Percentiles rank a stretch among this genome's conserved stretches.
Evolutionary conservation across 2,888 invertebrate species (phyloP).

Genomic region (Lampropteryx suffumata): DNA sequence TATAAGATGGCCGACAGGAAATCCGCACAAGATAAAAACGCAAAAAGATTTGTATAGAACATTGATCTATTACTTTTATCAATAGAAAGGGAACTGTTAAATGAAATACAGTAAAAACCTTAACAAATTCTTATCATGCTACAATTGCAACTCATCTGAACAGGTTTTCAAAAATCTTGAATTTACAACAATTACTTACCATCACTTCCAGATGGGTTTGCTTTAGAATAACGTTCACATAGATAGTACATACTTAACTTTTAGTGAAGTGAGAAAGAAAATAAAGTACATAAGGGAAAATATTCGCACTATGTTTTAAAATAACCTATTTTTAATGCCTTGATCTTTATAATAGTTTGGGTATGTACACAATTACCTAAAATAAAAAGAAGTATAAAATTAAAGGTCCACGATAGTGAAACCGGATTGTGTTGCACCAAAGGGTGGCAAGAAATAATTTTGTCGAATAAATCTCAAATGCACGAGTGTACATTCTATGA

Average conservation of each 20-base stretch:
- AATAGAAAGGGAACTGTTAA: slow-evolving; percentile 18
- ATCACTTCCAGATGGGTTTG: slow-evolving; percentile 8
- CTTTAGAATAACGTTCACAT: slow-evolving; percentile 16
- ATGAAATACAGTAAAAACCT: slow-evolving; percentile 24
- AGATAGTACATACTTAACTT: slow-evolving; percentile 30
- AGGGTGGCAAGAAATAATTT: slow-evolving; percentile 61
- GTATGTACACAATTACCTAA: slow-evolving; percentile 70
- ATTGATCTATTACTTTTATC: slow-evolving; percentile 27
- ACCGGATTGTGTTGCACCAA: slow-evolving; percentile 55
- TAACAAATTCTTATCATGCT: slow-evolving; percentile 27
- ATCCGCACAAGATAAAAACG: slow-evolving; percentile 18
- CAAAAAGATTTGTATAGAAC: slow-evolving; percentile 14
- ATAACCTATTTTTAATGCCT: slow-evolving; percentile 56
- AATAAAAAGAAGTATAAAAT: slow-evolving; percentile 43
- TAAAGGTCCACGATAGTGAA: slow-evolving; percentile 67
- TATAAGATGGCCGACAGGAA: background rate
- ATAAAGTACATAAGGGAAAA: slow-evolving; percentile 44
- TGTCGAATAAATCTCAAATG: slow-evolving; percentile 54
- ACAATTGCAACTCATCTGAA: slow-evolving; percentile 25
- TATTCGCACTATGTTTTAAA: slow-evolving; percentile 40
- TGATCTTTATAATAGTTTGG: slow-evolving; percentile 51
- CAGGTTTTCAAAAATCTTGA: slow-evolving; percentile 16
- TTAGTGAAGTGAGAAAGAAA: slow-evolving; percentile 35
- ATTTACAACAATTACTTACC: slow-evolving; percentile 10
- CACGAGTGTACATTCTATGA: slow-evolving; percentile 52